Evolutionary conservation across 2,888 invertebrate genomes (phyloP), one percentile per base, ranked within the genome.

Genomic region (Thecophora atra): DNA sequence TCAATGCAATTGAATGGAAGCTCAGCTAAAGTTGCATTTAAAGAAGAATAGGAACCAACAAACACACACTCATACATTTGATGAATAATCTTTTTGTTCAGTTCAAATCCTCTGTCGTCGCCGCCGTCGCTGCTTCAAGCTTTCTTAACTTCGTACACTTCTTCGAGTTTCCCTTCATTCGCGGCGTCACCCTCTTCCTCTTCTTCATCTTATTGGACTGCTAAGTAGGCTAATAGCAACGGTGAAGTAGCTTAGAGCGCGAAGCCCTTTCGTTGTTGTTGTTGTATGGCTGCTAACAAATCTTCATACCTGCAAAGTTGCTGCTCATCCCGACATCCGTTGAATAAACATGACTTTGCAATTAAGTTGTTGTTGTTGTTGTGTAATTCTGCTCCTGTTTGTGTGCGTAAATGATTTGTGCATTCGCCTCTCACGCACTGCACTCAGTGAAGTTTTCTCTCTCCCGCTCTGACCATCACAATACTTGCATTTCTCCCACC

Each of bases 361-460:
- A 82, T 82, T 82, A 82, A 81, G 79, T 80, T 80, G 81, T 81
- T 83, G 79, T 81, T 83, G 79, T 77, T 77, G 70, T 42, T 70
- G n/a, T n/a, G n/a, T n/a, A n/a, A n/a, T n/a, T n/a, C n/a, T n/a
- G n/a, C n/a, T n/a, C n/a, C n/a, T n/a, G n/a, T n/a, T n/a, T n/a
- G n/a, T n/a, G n/a, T n/a, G 71, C 51, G 37, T 30, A 28, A 73
- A 70, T 69, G 69, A 69, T 69, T 69, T 69, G 44, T 60, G 69
- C 47, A 69, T 60, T 69, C 44, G 60, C 62, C 30, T 19, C 60
- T 19, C 28, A 13, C 51, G 37, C 37, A 44, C 64, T 24, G 19
- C 64, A 44, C 13, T 42, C 47, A 19, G 13, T 19, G 28, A 63
- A 5, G n/a, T n/a, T 21, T 19, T 30, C 30, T 30, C 30, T 30